phyloP scores from a whole-genome alignment of 2,797 vertebrate genomes.

The Pelobates cultripes region DNA sequence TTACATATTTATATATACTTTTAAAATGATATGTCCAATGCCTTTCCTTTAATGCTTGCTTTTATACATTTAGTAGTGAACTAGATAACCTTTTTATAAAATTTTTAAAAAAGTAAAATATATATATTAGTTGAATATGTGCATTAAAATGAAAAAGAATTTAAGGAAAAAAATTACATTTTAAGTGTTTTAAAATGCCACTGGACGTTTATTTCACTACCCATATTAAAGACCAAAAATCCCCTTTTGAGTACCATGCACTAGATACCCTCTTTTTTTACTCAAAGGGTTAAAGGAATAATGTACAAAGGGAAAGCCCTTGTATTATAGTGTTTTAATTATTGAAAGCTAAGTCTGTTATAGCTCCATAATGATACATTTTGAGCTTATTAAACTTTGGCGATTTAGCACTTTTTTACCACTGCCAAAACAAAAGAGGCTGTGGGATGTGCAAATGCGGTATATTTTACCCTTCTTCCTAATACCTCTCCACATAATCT shows the following conservation, averaged over 20 bases:
- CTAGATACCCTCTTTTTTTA: neutral
- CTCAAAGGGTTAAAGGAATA: neutral
- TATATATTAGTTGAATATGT: no score
- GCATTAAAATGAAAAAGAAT: neutral
- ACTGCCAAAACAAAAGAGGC: no score
- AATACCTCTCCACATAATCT: no score
- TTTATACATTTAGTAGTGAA: constrained; percentile 51
- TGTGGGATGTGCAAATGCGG: no score
- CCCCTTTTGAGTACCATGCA: constrained; percentile 12
- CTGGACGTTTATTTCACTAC: constrained; percentile 53
- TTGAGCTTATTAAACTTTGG: no score
- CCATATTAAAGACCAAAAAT: neutral
- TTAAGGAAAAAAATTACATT: neutral
- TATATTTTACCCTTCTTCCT: no score
- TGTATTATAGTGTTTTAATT: no score
- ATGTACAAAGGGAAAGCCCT: neutral
- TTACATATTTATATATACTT: constrained; percentile 66
- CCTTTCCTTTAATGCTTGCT: constrained; percentile 44
- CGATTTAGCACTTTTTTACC: no score
- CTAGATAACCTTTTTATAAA: constrained; percentile 48
- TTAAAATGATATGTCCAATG: constrained; percentile 69
- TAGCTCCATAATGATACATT: no score
- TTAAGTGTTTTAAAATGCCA: constrained; percentile 38
- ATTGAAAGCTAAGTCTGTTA: no score
- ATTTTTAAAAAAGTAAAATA: constrained; percentile 23